A percentile compares a stretch with the other conserved stretches of the same genome.
Evolutionary conservation across 2,888 invertebrate species (phyloP).

Genomic region (Brenthis ino): DNA sequence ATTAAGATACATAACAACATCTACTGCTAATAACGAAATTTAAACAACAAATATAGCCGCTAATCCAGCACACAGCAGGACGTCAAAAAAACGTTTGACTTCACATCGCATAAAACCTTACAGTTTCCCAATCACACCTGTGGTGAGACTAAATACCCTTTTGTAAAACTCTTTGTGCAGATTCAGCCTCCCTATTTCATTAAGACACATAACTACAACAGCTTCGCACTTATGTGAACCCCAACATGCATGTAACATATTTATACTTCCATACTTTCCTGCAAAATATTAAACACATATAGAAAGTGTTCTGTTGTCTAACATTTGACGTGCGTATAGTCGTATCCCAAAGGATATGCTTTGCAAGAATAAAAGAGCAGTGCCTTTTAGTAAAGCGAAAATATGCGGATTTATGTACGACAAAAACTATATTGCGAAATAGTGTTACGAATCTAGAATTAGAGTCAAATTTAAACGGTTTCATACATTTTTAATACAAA

Average conservation of each 20-base stretch:
- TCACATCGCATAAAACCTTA: too few relatives aligned
- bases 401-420: slow-evolving; percentile 34
- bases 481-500: too few relatives aligned
- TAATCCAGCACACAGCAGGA: too few relatives aligned
- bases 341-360: slow-evolving; percentile 37
- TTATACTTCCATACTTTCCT: slow-evolving; percentile 25
- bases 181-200: not conserved
- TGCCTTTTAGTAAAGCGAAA: slow-evolving; percentile 37
- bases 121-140: too few relatives aligned
- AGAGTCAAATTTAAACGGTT: not conserved
- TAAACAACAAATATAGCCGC: too few relatives aligned
- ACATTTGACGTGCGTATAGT: slow-evolving; percentile 31
- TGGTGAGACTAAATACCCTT: not conserved
- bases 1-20: too few relatives aligned
- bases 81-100: too few relatives aligned
- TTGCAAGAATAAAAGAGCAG: slow-evolving; percentile 37
- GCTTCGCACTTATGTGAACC: not conserved
- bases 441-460: not conserved
- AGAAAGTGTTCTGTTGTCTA: slow-evolving; percentile 36
- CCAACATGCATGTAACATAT: not conserved
- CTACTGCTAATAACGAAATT: too few relatives aligned
- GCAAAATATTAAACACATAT: slow-evolving; percentile 37
- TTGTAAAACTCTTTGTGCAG: not conserved
- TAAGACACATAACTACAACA: not conserved
- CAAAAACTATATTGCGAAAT: slow-evolving; percentile 16